These are phyloP conservation scores for Rhinichthys klamathensis DNA, from an alignment of 2,113 vertebrate species.

Conservation along the genomic window DNA sequence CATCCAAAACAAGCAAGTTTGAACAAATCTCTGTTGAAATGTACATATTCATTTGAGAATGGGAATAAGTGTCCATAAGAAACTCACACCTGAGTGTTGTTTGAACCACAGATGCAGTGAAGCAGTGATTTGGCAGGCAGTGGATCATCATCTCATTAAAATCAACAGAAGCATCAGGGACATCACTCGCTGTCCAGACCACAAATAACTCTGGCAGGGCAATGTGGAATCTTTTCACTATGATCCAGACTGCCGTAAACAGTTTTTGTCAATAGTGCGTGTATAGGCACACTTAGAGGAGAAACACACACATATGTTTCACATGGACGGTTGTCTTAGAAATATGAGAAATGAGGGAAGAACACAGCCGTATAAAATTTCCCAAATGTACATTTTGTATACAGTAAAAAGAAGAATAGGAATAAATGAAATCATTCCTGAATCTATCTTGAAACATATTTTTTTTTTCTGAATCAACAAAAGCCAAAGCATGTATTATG, in stretches of 20 bases:
- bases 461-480: neutral
- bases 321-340: neutral
- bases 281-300: slow-evolving; percentile 7
- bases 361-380: neutral
- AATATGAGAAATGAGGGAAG: neutral
- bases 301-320: slow-evolving; percentile 4
- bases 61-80: neutral
- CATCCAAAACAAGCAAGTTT: no score
- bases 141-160: slow-evolving; percentile 35
- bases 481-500: neutral
- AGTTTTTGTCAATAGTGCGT: neutral
- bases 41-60: neutral
- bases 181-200: slow-evolving; percentile 27
- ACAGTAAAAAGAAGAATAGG: neutral
- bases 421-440: neutral
- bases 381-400: neutral
- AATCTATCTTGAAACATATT: neutral
- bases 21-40: no score
- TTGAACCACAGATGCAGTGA: slow-evolving; percentile 4
- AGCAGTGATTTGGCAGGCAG: slow-evolving; percentile 3
- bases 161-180: slow-evolving; percentile 10
- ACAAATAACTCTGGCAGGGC: slow-evolving; percentile 36
- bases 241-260: slow-evolving; percentile 20
- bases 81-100: neutral
- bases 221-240: neutral